These are phyloP conservation scores for Cryptocephalus moraei DNA, from an alignment of 2,888 invertebrate genomes.

Conservation along the genomic window DNA sequence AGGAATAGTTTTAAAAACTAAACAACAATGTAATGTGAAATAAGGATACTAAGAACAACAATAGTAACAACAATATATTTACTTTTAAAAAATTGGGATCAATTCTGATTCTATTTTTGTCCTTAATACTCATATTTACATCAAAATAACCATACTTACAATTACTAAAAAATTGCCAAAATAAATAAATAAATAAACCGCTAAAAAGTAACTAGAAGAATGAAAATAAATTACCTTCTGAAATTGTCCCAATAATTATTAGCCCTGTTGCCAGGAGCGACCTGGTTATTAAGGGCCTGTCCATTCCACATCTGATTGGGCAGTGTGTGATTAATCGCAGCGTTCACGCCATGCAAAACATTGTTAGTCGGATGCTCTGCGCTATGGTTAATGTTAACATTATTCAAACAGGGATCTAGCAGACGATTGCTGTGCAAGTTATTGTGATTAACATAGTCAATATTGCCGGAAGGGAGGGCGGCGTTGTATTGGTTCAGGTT, in stretches of 20 bases:
- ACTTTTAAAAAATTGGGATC: too few relatives aligned
- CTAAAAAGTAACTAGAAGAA: neutral
- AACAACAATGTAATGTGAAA: too few relatives aligned
- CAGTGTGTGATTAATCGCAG: conserved; percentile 29
- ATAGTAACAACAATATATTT: too few relatives aligned
- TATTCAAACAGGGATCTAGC: conserved; percentile 31
- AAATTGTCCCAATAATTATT: conserved; percentile 95
- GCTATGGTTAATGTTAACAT: conserved; percentile 15
- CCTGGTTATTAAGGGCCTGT: conserved; percentile 74
- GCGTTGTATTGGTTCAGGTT: conserved; percentile 33
- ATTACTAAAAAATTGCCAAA: neutral
- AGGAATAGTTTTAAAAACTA: too few relatives aligned
- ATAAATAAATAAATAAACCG: neutral
- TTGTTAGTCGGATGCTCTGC: conserved; percentile 25
- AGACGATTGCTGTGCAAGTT: conserved; percentile 28
- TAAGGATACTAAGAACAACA: too few relatives aligned
- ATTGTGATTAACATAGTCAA: conserved; percentile 22
- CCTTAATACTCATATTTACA: too few relatives aligned
- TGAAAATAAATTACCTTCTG: conserved; percentile 56
- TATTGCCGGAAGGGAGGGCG: conserved; percentile 25
- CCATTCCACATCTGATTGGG: conserved; percentile 35
- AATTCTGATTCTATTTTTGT: too few relatives aligned
- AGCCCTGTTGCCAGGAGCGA: conserved; percentile 80
- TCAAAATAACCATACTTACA: too few relatives aligned
- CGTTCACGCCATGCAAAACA: conserved; percentile 26